Base-by-base conservation (phyloP, 2,888 invertebrate genomes). In the Ctena decussata region DNA sequence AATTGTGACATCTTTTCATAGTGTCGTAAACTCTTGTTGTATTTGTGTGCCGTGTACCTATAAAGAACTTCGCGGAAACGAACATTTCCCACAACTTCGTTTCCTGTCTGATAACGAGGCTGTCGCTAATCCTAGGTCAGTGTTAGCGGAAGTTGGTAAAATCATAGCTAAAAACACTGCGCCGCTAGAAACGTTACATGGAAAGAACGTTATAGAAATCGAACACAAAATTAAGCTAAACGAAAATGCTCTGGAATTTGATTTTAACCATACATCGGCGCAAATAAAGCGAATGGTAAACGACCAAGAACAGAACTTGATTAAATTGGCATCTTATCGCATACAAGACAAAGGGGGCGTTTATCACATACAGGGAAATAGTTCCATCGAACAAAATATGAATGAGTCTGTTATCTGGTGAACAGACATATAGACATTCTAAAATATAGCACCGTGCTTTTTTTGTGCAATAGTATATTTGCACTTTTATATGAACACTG, bases 11-110 rank as follows among this genome's bases (percentile, higher is more conserved):
- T 91, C 93, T 49, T 94, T 93, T 79, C 90, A 94, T 89, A 93
- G 93, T 82, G 90, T 90, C 57, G 93, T 94, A 24, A 94, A 93
- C 85, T 93, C 94, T 2, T 91, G 94, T 65, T 93, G 93, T 72
- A 93, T 94, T 39, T 94, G 94, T 78, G 93, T 94, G 24, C 94
- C 94, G 15, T 94, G 94, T 71, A 93, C 94, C 5, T 93, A 93
- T 79, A 89, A 88, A 65, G 93, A 93, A 86, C 89, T 94, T 21
- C 84, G 90, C 32, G 85, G 91, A 12, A 90, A 88, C 77, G 89
- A 91, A 75, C 89, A 92, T 72, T 89, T 91, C 41, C 92, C 91
- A 30, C 89, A 86, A 18, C 84, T 92, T 1, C 84, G 87, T 72
- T 85, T 81, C n/a, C 78, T 91, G 72, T 89, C 91, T 0, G 90